phyloP scores from a whole-genome alignment of 2,797 vertebrate genomes.

The Amniataba percoides region DNA sequence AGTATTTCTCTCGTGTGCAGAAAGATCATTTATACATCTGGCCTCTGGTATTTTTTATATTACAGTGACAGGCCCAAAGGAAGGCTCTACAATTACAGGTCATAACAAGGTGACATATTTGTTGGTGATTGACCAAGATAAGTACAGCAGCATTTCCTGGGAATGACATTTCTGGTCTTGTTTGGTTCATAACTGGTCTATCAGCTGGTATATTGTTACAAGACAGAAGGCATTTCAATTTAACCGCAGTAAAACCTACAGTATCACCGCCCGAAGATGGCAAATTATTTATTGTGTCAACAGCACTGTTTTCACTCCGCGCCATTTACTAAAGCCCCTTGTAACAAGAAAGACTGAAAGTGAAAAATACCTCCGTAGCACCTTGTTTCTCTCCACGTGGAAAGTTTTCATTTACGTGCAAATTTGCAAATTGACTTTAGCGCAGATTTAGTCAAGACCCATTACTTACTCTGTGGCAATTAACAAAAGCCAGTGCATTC shows the following conservation, averaged over 20 bases:
- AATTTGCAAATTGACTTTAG: conserved; percentile 51
- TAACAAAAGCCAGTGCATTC: conserved; percentile 61
- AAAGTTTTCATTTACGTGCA: conserved; percentile 51
- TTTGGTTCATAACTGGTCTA: conserved; percentile 40
- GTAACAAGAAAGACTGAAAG: background rate
- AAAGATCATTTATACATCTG: conserved; percentile 44
- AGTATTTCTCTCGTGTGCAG: conserved; percentile 13
- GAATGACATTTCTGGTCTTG: conserved; percentile 46
- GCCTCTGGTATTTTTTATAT: conserved; percentile 7
- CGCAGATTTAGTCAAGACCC: conserved; percentile 57
- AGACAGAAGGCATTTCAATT: conserved; percentile 47
- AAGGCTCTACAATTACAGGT: conserved; percentile 54
- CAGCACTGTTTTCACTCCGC: conserved; percentile 33
- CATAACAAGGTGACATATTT: conserved; percentile 61
- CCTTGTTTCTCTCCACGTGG: conserved; percentile 19
- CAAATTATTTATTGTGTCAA: conserved; percentile 70
- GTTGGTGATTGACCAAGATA: conserved; percentile 50
- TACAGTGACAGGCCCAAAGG: conserved; percentile 29
- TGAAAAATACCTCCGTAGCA: conserved; percentile 26
- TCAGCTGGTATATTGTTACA: conserved; percentile 36
- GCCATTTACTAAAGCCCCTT: conserved; percentile 34
- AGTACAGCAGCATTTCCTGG: conserved; percentile 36
- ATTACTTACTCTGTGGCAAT: conserved; percentile 61
- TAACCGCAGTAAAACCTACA: conserved; percentile 32
- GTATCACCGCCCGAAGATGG: conserved; percentile 41